These are phyloP conservation scores for Eupithecia insigniata DNA, from an alignment of 2,888 invertebrate genomes.

Conservation along the genomic window DNA sequence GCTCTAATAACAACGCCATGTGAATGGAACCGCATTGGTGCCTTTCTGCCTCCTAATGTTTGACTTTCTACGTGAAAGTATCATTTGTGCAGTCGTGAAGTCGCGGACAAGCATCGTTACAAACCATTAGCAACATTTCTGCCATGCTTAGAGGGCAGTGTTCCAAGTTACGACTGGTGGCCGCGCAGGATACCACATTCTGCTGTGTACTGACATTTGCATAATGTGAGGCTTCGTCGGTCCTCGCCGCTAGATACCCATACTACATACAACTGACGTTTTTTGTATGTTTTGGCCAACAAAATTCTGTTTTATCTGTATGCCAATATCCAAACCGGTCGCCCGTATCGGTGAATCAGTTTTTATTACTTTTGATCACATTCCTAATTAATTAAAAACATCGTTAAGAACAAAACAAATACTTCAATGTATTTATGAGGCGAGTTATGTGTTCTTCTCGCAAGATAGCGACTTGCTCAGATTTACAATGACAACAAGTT, in stretches of 20 bases:
- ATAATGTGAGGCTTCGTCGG: conserved; percentile 55
- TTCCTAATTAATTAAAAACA: conserved; percentile 54
- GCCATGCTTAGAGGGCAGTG: conserved; percentile 59
- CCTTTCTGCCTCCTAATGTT: conserved; percentile 66
- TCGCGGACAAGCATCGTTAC: conserved; percentile 65
- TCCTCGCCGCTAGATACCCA: conserved; percentile 37
- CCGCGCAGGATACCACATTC: conserved; percentile 53
- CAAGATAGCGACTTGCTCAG: conserved; percentile 48
- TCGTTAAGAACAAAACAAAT: conserved; percentile 51
- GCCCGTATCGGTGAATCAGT: conserved; percentile 48
- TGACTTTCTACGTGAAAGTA: conserved; percentile 81
- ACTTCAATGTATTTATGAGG: conserved; percentile 50
- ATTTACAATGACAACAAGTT: conserved; percentile 53
- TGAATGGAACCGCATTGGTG: conserved; percentile 67
- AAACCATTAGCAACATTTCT: conserved; percentile 70
- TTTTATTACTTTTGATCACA: conserved; percentile 53
- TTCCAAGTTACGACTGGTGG: conserved; percentile 45
- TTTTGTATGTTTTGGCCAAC: conserved; percentile 37
- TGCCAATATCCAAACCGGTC: conserved; percentile 48
- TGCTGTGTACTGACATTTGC: conserved; percentile 45
- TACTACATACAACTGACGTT: conserved; percentile 36
- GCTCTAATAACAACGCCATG: conserved; percentile 72
- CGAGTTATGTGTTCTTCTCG: conserved; percentile 50
- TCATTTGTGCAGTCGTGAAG: conserved; percentile 66
- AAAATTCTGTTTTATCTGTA: conserved; percentile 43